Percentiles rank a stretch among this genome's conserved stretches.
These are phyloP conservation scores for Macaca nemestrina DNA, from an alignment of 2,113 vertebrate species.

Conservation along the genomic window DNA sequence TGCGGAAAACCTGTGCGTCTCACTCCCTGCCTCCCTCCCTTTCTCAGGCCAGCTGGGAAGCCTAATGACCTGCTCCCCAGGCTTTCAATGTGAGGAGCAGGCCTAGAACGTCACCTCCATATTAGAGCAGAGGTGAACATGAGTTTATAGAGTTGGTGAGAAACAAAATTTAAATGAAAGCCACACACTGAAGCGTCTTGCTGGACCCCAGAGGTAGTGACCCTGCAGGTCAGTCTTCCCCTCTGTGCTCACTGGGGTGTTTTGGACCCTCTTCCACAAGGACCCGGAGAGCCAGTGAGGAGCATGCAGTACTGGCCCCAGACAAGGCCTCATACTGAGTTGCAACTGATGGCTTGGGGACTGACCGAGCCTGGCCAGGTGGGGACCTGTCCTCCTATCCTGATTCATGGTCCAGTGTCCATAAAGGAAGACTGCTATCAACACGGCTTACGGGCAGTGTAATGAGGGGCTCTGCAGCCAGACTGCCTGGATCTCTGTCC, in stretches of 20 bases:
- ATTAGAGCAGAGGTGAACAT: not conserved
- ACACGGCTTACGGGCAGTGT: not conserved
- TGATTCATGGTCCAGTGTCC: not conserved
- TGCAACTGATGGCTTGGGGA: not conserved
- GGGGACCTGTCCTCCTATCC: not conserved
- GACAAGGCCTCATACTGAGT: not conserved
- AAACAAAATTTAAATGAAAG: not conserved
- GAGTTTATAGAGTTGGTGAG: not conserved
- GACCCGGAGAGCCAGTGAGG: not conserved
- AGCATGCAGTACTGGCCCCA: not conserved
- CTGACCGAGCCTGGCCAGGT: not conserved
- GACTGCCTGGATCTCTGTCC: not conserved
- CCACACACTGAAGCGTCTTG: not conserved
- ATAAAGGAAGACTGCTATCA: not conserved
- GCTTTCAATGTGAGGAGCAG: slow-evolving; percentile 18
- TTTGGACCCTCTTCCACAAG: not conserved
- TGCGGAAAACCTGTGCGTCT: slow-evolving; percentile 97
- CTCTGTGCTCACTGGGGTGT: not conserved
- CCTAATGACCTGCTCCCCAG: not conserved
- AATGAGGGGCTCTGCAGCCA: not conserved
- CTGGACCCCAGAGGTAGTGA: not conserved
- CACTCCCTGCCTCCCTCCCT: not conserved
- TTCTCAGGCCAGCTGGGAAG: not conserved
- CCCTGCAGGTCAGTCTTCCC: not conserved
- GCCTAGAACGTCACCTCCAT: not conserved